These are phyloP conservation scores for Volucella bombylans DNA, from an alignment of 2,888 invertebrate genomes.

Conservation along the genomic window DNA sequence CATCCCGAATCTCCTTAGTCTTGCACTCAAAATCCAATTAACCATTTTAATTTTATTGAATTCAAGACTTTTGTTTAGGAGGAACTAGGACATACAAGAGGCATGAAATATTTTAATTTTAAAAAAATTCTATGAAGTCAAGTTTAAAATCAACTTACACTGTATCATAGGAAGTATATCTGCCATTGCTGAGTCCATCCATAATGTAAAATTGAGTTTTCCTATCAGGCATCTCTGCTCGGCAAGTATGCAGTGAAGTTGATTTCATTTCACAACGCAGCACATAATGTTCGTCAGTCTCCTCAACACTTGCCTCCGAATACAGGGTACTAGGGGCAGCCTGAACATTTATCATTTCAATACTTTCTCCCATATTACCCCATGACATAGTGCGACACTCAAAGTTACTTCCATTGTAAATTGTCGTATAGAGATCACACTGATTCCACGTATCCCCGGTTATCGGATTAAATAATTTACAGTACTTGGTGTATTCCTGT, in stretches of 20 bases:
- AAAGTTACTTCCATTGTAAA: constrained; percentile 75
- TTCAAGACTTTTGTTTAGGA: too few species aligned
- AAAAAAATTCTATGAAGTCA: too few species aligned
- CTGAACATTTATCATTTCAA: constrained; percentile 75
- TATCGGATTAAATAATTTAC: constrained; percentile 74
- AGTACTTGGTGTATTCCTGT: constrained; percentile 75
- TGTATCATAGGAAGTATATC: constrained; percentile 76
- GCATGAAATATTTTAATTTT: too few species aligned
- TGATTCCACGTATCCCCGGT: constrained; percentile 71
- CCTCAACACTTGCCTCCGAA: constrained; percentile 71
- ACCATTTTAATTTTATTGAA: too few species aligned
- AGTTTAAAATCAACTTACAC: constrained; percentile 71
- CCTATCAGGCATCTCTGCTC: constrained; percentile 76
- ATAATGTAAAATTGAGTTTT: constrained; percentile 74
- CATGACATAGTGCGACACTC: constrained; percentile 75
- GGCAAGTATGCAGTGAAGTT: constrained; percentile 70
- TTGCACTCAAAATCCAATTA: too few species aligned
- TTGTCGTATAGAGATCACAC: constrained; percentile 74
- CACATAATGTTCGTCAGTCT: constrained; percentile 60
- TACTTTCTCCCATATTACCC: constrained; percentile 75
- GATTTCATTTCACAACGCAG: constrained; percentile 75
- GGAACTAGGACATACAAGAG: too few species aligned
- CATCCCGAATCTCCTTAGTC: too few species aligned
- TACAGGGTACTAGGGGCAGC: constrained; percentile 60
- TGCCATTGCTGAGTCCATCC: constrained; percentile 75